These are phyloP conservation scores for Chaenodraco wilsoni DNA, from an alignment of 2,797 vertebrate genomes.

Conservation along the genomic window DNA sequence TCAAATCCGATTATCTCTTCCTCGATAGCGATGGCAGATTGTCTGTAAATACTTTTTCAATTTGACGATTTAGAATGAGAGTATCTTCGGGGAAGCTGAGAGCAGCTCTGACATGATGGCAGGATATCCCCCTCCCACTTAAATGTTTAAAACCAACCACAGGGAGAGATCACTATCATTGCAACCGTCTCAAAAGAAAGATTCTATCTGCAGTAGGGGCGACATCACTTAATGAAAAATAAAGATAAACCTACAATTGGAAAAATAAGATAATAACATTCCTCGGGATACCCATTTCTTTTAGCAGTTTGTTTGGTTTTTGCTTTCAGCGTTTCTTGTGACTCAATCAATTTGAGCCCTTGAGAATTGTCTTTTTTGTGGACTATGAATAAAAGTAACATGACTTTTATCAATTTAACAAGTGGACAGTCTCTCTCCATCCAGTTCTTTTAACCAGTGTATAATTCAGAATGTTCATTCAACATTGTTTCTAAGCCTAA, in stretches of 20 bases:
- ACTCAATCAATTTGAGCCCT: conserved; percentile 4
- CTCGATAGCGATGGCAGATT: conserved; percentile 54
- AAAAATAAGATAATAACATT: background rate
- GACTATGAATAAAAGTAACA: background rate
- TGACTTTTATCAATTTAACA: background rate
- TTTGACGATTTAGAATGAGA: conserved; percentile 55
- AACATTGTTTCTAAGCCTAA: too few species aligned
- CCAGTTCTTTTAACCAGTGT: background rate
- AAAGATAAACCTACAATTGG: conserved; percentile 23
- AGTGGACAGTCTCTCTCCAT: background rate
- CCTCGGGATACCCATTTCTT: conserved; percentile 24
- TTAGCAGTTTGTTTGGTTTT: conserved; percentile 17
- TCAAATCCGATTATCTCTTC: conserved; percentile 56
- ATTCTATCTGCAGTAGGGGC: conserved; percentile 50
- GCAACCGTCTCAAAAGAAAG: conserved; percentile 48
- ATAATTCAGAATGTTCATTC: background rate
- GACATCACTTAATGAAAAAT: conserved; percentile 36
- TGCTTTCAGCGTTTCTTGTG: background rate
- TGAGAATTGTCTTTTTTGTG: background rate
- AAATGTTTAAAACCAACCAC: conserved; percentile 54
- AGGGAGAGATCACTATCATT: conserved; percentile 63
- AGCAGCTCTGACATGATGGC: conserved; percentile 40
- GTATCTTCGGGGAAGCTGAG: conserved; percentile 46
- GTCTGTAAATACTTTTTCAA: conserved; percentile 67
- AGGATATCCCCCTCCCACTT: conserved; percentile 51